Conservation (phyloP, 2,113 vertebrate species). For the Psilopsiagon aurifrons region DNA sequence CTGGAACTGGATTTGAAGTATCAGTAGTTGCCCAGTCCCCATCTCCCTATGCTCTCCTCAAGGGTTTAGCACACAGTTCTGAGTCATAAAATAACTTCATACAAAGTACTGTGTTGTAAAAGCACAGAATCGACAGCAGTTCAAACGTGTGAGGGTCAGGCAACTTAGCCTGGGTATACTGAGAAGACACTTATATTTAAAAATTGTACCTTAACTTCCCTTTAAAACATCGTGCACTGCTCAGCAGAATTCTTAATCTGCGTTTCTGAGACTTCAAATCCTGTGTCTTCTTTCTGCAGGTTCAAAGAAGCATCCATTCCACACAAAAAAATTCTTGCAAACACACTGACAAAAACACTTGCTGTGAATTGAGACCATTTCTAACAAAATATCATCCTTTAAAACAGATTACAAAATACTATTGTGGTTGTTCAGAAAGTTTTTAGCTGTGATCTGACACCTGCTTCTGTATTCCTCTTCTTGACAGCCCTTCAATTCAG, state of each 20-base stretch:
- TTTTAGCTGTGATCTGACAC: conserved; percentile 28
- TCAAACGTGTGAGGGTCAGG: background rate
- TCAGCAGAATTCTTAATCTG: background rate
- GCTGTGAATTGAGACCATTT: conserved; percentile 7
- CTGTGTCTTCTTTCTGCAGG: background rate
- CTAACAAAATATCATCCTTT: conserved; percentile 54
- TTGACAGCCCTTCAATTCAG: conserved; percentile 76
- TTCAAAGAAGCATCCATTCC: background rate
- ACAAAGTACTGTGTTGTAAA: background rate
- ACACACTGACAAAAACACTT: background rate
- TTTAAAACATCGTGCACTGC: background rate
- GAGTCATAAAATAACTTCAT: background rate
- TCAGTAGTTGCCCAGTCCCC: background rate
- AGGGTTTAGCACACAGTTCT: background rate
- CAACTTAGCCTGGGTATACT: background rate
- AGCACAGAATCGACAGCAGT: background rate
- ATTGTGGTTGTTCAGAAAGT: conserved; percentile 28
- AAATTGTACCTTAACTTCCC: background rate
- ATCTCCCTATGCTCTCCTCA: background rate
- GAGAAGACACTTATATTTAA: background rate
- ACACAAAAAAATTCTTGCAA: background rate
- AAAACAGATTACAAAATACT: conserved; percentile 51
- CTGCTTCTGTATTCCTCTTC: conserved; percentile 19
- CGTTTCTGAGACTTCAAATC: background rate
- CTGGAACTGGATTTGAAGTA: background rate